A percentile compares a stretch with the other conserved stretches of the same genome.
These are phyloP conservation scores for Diplodus puntazzo DNA, from an alignment of 2,797 vertebrate species.

Conservation along the genomic window DNA sequence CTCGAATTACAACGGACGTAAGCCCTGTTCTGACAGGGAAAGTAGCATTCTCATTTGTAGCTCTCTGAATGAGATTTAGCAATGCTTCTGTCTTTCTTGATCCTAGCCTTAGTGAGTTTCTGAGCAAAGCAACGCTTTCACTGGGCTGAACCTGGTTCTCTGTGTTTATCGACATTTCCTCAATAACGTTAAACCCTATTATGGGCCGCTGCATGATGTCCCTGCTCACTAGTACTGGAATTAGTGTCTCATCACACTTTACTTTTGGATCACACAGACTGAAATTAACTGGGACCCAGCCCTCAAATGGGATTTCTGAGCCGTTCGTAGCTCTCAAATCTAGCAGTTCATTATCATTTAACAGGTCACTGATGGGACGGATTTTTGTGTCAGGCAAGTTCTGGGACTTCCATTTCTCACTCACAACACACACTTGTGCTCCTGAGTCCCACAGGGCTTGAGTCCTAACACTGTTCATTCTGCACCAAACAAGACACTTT, in stretches of 20 bases:
- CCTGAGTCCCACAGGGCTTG: slow-evolving; percentile 37
- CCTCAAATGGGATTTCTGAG: slow-evolving; percentile 34
- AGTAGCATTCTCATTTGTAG: too few relatives aligned
- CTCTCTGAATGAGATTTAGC: too few relatives aligned
- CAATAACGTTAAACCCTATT: too few relatives aligned
- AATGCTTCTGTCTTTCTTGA: too few relatives aligned
- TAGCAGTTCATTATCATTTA: background rate
- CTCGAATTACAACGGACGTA: too few relatives aligned
- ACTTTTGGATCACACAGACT: slow-evolving; percentile 38
- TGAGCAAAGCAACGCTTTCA: too few relatives aligned
- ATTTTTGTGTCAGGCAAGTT: slow-evolving; percentile 16
- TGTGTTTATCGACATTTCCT: too few relatives aligned
- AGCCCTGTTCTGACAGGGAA: too few relatives aligned
- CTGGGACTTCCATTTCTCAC: slow-evolving; percentile 15
- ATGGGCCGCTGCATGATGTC: too few relatives aligned
- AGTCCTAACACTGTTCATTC: slow-evolving; percentile 23
- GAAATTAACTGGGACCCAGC: background rate
- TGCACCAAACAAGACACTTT: slow-evolving; percentile 39
- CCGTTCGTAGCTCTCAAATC: slow-evolving; percentile 12
- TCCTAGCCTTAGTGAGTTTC: too few relatives aligned
- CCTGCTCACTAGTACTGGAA: too few relatives aligned
- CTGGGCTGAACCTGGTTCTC: too few relatives aligned
- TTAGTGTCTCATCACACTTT: slow-evolving; percentile 17
- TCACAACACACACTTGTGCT: slow-evolving; percentile 14
- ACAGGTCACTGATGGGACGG: background rate